Evolutionary conservation across 2,888 invertebrate species (phyloP).

Genomic region (Callimorpha dominula): DNA sequence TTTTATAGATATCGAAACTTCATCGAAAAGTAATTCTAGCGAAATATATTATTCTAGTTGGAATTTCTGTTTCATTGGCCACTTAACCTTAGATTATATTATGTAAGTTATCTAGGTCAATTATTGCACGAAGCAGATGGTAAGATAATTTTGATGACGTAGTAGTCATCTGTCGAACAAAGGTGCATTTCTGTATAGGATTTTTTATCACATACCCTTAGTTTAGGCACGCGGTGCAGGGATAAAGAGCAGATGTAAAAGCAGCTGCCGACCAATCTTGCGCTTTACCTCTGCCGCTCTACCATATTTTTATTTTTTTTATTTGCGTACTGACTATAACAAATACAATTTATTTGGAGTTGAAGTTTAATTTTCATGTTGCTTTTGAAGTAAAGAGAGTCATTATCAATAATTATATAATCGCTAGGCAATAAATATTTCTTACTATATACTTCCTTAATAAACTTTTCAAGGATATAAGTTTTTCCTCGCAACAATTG

Average conservation of each 20-base stretch:
- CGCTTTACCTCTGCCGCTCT: conserved; percentile 68
- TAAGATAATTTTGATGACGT: conserved; percentile 57
- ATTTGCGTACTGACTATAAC: not conserved
- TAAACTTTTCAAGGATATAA: too few relatives aligned
- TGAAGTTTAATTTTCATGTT: not conserved
- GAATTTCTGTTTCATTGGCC: not conserved
- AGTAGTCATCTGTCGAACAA: conserved; percentile 65
- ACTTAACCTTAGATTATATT: conserved; percentile 15
- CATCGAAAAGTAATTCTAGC: not conserved
- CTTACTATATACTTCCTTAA: too few relatives aligned
- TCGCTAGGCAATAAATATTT: too few relatives aligned
- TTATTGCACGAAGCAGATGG: conserved; percentile 66
- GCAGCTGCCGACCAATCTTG: conserved; percentile 76
- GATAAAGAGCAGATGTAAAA: conserved; percentile 77
- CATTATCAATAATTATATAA: too few relatives aligned
- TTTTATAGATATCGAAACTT: too few relatives aligned
- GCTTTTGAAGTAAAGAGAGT: not conserved
- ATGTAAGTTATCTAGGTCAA: conserved; percentile 32
- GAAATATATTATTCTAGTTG: not conserved
- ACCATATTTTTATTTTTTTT: conserved; percentile 59
- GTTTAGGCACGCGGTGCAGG: conserved; percentile 66
- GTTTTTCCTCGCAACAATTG: too few relatives aligned
- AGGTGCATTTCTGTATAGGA: conserved; percentile 64
- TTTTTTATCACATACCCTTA: conserved; percentile 61
- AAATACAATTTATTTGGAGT: not conserved